Percentiles rank a stretch among this genome's conserved stretches.
These are phyloP conservation scores for Machimus atricapillus DNA, from an alignment of 2,888 invertebrate genomes.

Conservation along the genomic window DNA sequence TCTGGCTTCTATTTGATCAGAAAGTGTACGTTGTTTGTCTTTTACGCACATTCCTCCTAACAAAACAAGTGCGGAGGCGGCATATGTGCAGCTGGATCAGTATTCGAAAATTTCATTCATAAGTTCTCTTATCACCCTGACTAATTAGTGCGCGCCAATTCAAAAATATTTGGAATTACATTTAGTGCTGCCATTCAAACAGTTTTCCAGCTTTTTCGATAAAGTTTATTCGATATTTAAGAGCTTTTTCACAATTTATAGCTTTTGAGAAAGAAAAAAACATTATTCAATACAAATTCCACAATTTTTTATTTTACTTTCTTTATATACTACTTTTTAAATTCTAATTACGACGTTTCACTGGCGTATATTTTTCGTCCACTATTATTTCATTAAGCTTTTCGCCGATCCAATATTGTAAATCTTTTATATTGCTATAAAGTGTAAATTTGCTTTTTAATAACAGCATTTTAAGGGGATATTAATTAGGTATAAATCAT, in stretches of 20 bases:
- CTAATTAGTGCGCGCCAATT: neutral
- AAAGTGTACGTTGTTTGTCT: neutral
- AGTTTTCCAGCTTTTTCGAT: neutral
- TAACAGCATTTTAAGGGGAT: too few species aligned
- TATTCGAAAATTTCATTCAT: conserved; percentile 29
- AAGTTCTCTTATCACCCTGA: neutral
- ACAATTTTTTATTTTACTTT: neutral
- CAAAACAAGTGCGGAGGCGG: neutral
- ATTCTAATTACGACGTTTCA: too few species aligned
- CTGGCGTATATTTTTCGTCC: neutral
- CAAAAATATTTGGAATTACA: neutral
- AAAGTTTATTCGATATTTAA: neutral
- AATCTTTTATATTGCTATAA: too few species aligned
- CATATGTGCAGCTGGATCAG: neutral
- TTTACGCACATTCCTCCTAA: neutral
- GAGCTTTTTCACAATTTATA: neutral
- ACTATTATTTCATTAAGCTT: neutral
- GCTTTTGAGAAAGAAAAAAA: neutral
- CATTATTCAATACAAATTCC: neutral
- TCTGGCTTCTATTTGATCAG: neutral
- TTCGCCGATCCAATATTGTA: too few species aligned
- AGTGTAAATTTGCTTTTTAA: too few species aligned
- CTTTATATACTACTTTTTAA: neutral
- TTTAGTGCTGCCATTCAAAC: neutral
- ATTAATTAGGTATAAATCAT: too few species aligned